Evolutionary conservation across 2,888 invertebrate genomes (phyloP).

Genomic region (Lasius fuliginosus): DNA sequence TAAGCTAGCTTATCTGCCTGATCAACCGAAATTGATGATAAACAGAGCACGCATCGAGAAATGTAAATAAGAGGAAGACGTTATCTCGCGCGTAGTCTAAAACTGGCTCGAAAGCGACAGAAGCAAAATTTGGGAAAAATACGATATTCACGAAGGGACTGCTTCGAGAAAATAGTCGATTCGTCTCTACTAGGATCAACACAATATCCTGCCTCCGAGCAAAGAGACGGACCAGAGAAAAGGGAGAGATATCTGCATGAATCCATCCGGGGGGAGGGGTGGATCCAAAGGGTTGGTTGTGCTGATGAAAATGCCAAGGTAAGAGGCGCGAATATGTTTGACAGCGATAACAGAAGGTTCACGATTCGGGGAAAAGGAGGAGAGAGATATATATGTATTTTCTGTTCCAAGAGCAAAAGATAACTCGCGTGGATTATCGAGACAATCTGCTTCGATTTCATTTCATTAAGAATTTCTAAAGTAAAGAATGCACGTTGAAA

Average conservation of each 20-base stretch:
- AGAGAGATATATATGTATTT: background rate
- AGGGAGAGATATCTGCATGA: constrained; percentile 65
- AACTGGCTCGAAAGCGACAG: background rate
- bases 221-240: constrained; percentile 55
- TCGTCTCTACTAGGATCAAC: constrained; percentile 59
- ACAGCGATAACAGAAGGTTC: constrained; percentile 26
- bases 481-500: background rate
- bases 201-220: constrained; percentile 43
- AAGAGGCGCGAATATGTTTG: constrained; percentile 59
- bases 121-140: constrained; percentile 77
- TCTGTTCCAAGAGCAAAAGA: constrained; percentile 16
- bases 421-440: constrained; percentile 25
- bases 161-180: constrained; percentile 77
- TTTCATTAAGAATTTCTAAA: background rate
- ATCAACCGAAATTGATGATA: constrained; percentile 9
- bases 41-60: background rate
- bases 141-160: constrained; percentile 71
- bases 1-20: background rate
- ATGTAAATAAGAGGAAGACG: background rate
- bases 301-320: constrained; percentile 64
- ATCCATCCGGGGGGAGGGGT: constrained; percentile 66
- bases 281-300: constrained; percentile 62
- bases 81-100: background rate
- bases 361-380: background rate
- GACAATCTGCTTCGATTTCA: background rate